Percentiles rank a stretch among this genome's conserved stretches.
These are phyloP conservation scores for Eutolmus rufibarbis DNA, from an alignment of 2,888 invertebrate species.

Conservation along the genomic window DNA sequence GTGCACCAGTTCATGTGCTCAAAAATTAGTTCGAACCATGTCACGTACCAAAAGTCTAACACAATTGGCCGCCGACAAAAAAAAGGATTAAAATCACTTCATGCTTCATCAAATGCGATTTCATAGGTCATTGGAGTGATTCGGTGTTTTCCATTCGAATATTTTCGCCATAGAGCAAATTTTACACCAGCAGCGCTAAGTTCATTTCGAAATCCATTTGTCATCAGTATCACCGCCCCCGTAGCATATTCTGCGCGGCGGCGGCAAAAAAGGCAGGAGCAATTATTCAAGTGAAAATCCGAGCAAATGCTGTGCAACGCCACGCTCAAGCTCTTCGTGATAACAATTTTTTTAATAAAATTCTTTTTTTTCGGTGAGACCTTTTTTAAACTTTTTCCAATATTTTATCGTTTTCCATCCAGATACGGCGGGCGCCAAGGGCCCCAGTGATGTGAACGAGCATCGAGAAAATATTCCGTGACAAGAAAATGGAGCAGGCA, in stretches of 20 bases:
- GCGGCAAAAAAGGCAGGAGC: background rate
- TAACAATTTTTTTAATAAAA: background rate
- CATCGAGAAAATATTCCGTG: slow-evolving; percentile 17
- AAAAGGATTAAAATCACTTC: background rate
- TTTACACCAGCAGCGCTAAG: background rate
- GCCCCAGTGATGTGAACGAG: background rate
- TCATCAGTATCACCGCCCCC: background rate
- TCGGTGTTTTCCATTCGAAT: background rate
- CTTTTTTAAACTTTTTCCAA: background rate
- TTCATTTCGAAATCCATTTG: slow-evolving; percentile 9
- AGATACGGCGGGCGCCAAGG: background rate
- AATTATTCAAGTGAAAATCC: slow-evolving; percentile 22
- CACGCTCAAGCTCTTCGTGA: background rate
- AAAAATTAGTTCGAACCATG: background rate
- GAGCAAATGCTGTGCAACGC: background rate
- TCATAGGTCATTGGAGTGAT: background rate
- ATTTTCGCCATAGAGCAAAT: background rate
- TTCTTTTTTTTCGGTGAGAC: background rate
- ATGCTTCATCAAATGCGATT: background rate
- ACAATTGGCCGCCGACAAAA: background rate
- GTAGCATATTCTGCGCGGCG: background rate
- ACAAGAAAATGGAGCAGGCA: slow-evolving; percentile 26
- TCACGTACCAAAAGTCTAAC: background rate
- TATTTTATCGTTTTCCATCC: background rate
- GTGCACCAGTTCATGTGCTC: background rate